Percentiles rank a stretch among this genome's conserved stretches.
Conservation (phyloP, 2,797 vertebrate species). For the Toxotes lorentzi region DNA sequence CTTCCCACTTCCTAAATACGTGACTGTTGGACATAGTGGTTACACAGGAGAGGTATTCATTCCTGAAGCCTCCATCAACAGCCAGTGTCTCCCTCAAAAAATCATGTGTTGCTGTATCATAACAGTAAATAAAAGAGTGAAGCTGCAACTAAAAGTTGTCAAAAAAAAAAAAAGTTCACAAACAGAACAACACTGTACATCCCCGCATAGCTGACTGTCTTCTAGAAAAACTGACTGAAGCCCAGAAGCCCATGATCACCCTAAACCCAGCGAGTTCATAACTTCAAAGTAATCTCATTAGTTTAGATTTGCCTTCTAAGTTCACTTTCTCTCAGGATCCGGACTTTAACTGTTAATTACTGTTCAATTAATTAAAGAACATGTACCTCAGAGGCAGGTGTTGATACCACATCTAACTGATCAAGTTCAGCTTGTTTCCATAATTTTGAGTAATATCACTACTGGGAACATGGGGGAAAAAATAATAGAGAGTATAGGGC, state of each 20-base stretch:
- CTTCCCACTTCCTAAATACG: background rate
- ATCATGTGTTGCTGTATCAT: background rate
- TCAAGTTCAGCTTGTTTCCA: slow-evolving; percentile 71
- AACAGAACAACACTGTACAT: slow-evolving; percentile 42
- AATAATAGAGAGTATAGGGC: slow-evolving; percentile 57
- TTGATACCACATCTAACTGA: slow-evolving; percentile 74
- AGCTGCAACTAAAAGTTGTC: slow-evolving; percentile 31
- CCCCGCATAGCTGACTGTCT: slow-evolving; percentile 56
- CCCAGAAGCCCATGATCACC: slow-evolving; percentile 77
- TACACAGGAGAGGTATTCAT: background rate
- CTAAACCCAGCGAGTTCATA: slow-evolving; percentile 77
- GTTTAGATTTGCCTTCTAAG: slow-evolving; percentile 82
- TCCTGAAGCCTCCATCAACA: background rate
- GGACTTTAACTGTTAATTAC: slow-evolving; percentile 81
- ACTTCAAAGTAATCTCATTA: slow-evolving; percentile 84
- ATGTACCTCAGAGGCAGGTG: slow-evolving; percentile 78
- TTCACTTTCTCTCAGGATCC: slow-evolving; percentile 78
- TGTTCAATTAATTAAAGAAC: slow-evolving; percentile 78
- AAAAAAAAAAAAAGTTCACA: slow-evolving; percentile 39
- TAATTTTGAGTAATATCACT: slow-evolving; percentile 71
- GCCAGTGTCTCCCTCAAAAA: background rate
- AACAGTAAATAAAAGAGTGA: slow-evolving; percentile 22
- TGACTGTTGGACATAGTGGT: background rate
- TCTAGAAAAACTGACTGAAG: slow-evolving; percentile 62
- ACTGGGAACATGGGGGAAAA: slow-evolving; percentile 58